Base-by-base conservation (phyloP, 2,113 vertebrate genomes). In the Heptranchias perlo region DNA sequence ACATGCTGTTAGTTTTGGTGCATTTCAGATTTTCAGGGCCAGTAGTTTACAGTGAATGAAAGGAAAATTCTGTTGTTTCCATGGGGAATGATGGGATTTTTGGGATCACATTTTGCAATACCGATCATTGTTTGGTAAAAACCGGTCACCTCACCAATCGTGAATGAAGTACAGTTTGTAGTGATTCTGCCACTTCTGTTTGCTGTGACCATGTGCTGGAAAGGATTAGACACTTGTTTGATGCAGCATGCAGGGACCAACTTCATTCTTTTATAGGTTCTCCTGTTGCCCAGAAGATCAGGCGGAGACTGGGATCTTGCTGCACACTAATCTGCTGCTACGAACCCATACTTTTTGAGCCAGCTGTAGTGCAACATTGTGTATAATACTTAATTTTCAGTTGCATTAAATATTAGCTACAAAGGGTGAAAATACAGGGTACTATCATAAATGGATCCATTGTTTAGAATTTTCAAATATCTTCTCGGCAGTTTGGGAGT, bases 51-150 rank as follows among this genome's bases (percentile, higher is more conserved):
- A 31, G 4, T 31, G 73, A 78, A 78, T 39, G 35, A 78, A 78
- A 39, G n/a, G 2, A 54, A 54, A 54, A 54, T 54, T 78, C 25
- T n/a, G 35, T 78, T 54, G 52, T 78, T 39, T n/a, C n/a, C n/a
- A 16, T 78, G n/a, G 73, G 39, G 73, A 78, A 78, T 78, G 14
- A 16, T 78, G 35, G 52, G 35, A 39, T 14, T 78, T 78, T 78
- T 78, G 73, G 73, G 73, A 76, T 76, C 31, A n/a, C 73, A 76
- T 76, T 76, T 76, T 76, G 73, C 73, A 76, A 76, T n/a, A n/a
- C n/a, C 35, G 7, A 76, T 76, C 14, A n/a, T 14, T n/a, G 35
- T 73, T 73, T 73, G 31, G 16, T 76, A 3, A 76, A 76, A 76
- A 3, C 73, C 10, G n/a, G 35, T 35, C n/a, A 35, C 23, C 31